phyloP scores from a whole-genome alignment of 1,140 invertebrate genomes.

The Trichonephila clavipes region DNA sequence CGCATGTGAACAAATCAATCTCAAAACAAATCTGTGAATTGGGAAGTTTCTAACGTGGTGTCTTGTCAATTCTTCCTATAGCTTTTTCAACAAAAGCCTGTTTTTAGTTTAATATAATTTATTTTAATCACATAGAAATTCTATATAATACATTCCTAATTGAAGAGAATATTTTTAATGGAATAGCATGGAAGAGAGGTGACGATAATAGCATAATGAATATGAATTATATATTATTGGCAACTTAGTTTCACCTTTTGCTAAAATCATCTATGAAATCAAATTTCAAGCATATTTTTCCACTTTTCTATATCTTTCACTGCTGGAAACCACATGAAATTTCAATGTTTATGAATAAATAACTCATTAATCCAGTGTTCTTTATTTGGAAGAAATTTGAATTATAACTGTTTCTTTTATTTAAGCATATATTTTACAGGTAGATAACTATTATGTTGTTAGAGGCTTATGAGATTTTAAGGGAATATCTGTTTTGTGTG shows the following conservation, averaged over 20 bases:
- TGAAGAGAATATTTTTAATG: conserved; percentile 52
- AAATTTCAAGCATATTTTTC: conserved; percentile 71
- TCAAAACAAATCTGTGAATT: not conserved
- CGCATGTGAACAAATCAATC: conserved; percentile 45
- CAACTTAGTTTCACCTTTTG: not conserved
- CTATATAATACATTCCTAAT: conserved; percentile 22
- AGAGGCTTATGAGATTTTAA: conserved; percentile 1
- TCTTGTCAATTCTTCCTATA: not conserved
- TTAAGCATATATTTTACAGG: not conserved
- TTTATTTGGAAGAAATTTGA: not conserved
- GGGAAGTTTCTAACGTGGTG: conserved; percentile 1
- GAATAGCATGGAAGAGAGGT: not conserved
- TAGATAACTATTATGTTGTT: not conserved
- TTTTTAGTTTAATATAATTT: conserved; percentile 6
- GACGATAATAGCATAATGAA: too few relatives aligned
- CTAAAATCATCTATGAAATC: conserved; percentile 26
- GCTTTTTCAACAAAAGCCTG: not conserved
- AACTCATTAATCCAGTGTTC: not conserved
- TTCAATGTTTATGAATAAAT: not conserved
- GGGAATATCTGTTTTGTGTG: not conserved
- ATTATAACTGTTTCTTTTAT: not conserved
- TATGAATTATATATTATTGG: not conserved
- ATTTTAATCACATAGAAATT: conserved; percentile 31
- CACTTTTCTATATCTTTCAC: conserved; percentile 62
- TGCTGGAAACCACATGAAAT: not conserved